These are phyloP conservation scores for Eumerus sabulonum DNA, from an alignment of 2,888 invertebrate species.

Conservation along the genomic window DNA sequence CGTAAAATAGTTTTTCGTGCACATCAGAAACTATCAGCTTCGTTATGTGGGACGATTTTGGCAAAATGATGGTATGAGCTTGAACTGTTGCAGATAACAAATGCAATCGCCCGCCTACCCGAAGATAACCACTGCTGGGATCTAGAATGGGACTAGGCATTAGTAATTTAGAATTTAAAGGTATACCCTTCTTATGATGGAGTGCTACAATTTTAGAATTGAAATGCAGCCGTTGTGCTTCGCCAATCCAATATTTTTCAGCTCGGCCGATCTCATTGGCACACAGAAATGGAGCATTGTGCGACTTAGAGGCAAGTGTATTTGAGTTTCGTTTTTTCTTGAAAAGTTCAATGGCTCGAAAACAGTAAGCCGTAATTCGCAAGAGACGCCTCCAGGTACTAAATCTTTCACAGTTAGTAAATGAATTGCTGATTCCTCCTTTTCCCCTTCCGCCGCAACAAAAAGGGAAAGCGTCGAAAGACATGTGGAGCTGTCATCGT, in stretches of 20 bases:
- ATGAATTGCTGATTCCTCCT: constrained; percentile 1
- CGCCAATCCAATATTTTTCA: constrained; percentile 25
- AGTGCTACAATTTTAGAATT: constrained; percentile 22
- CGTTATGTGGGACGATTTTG: constrained; percentile 17
- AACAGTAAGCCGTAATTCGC: constrained; percentile 23
- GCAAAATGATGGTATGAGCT: constrained; percentile 18
- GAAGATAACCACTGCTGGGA: neutral
- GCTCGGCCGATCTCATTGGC: constrained; percentile 4
- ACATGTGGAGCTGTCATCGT: neutral
- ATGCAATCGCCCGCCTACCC: constrained; percentile 20
- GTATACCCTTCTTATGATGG: constrained; percentile 14
- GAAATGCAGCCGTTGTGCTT: constrained; percentile 27
- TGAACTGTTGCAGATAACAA: neutral
- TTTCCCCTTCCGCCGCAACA: constrained; percentile 16
- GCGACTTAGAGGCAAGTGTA: neutral
- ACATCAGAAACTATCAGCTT: constrained; percentile 19
- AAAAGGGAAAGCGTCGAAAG: constrained; percentile 4
- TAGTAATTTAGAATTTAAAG: constrained; percentile 22
- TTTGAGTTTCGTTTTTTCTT: constrained; percentile 12
- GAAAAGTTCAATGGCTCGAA: constrained; percentile 15
- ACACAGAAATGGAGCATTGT: neutral
- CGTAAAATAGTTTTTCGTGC: constrained; percentile 26
- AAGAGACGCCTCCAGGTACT: constrained; percentile 20
- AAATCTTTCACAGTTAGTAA: constrained; percentile 17
- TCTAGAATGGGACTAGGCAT: constrained; percentile 24